These are phyloP conservation scores for Zaprionus bogoriensis DNA, from an alignment of 2,888 invertebrate species.

Conservation along the genomic window DNA sequence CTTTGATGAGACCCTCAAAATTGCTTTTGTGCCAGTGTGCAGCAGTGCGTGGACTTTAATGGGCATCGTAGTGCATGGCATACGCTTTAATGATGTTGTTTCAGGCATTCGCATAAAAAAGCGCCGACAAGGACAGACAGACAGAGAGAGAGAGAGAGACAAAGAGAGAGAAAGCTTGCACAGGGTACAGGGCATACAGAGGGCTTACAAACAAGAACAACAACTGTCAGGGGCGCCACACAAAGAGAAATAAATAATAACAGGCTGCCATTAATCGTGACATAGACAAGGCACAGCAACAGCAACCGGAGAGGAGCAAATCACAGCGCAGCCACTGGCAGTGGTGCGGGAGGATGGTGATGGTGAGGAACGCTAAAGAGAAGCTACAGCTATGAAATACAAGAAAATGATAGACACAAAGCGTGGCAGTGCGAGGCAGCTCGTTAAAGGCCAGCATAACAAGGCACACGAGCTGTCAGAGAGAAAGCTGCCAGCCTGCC, in stretches of 20 bases:
- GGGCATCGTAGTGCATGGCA: slow-evolving; percentile 10
- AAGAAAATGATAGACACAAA: slow-evolving; percentile 44
- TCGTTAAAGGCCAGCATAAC: slow-evolving; percentile 65
- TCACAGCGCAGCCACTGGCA: slow-evolving; percentile 47
- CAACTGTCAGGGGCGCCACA: slow-evolving; percentile 57
- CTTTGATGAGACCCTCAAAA: no score
- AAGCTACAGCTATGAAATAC: slow-evolving; percentile 12
- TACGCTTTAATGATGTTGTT: slow-evolving; percentile 53
- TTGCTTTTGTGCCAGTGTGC: slow-evolving; percentile 28
- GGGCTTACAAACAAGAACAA: slow-evolving; percentile 16
- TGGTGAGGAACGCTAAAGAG: neutral
- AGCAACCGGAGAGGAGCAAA: slow-evolving; percentile 10
- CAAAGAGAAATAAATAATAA: slow-evolving; percentile 73
- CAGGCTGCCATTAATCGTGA: slow-evolving; percentile 72
- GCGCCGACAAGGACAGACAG: slow-evolving; percentile 68
- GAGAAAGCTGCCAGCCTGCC: neutral
- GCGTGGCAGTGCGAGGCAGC: slow-evolving; percentile 40
- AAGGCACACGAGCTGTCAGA: slow-evolving; percentile 35
- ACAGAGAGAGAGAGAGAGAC: slow-evolving; percentile 45
- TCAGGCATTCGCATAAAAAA: slow-evolving; percentile 41
- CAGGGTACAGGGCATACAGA: slow-evolving; percentile 23
- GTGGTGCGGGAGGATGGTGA: slow-evolving; percentile 1
- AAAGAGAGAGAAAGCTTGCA: slow-evolving; percentile 35
- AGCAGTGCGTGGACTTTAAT: slow-evolving; percentile 30
- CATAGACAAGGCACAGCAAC: slow-evolving; percentile 56